Percentiles rank a stretch among this genome's conserved stretches.
phyloP scores from a whole-genome alignment of 2,113 vertebrate genomes.

The Perognathus longimembris region DNA sequence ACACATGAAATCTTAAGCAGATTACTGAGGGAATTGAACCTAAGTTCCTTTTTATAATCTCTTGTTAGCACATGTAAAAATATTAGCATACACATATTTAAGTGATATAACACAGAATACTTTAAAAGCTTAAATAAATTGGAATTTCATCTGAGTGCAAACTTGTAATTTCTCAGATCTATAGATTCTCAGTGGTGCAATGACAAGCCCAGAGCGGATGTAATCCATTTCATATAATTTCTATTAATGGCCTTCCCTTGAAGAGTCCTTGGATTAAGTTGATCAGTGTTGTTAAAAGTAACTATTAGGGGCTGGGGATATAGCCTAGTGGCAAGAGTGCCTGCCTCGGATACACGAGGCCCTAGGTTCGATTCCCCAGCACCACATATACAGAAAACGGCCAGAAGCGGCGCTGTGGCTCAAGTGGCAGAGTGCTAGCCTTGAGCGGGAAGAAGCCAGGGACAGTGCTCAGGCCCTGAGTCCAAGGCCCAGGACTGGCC shows the following conservation, averaged over 20 bases:
- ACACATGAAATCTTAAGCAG: neutral
- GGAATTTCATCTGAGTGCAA: neutral
- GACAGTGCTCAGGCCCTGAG: too few relatives aligned
- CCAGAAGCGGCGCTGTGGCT: too few relatives aligned
- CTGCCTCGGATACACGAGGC: too few relatives aligned
- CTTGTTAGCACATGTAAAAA: neutral
- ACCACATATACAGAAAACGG: too few relatives aligned
- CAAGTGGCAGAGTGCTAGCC: too few relatives aligned
- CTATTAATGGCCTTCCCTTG: neutral
- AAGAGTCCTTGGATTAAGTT: neutral
- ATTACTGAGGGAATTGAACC: neutral
- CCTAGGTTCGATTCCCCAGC: too few relatives aligned
- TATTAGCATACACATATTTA: neutral
- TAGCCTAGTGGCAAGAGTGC: too few relatives aligned
- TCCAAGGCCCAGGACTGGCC: too few relatives aligned
- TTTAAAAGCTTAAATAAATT: neutral
- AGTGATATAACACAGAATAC: neutral
- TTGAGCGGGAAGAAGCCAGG: too few relatives aligned
- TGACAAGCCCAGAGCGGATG: neutral
- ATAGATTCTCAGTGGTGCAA: constrained; percentile 11
- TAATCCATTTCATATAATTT: neutral
- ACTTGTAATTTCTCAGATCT: neutral
- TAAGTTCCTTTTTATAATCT: neutral
- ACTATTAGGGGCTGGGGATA: too few relatives aligned
- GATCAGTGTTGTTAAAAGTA: neutral